phyloP scores from a whole-genome alignment of 1,140 invertebrate genomes.

The Coelopa frigida region DNA sequence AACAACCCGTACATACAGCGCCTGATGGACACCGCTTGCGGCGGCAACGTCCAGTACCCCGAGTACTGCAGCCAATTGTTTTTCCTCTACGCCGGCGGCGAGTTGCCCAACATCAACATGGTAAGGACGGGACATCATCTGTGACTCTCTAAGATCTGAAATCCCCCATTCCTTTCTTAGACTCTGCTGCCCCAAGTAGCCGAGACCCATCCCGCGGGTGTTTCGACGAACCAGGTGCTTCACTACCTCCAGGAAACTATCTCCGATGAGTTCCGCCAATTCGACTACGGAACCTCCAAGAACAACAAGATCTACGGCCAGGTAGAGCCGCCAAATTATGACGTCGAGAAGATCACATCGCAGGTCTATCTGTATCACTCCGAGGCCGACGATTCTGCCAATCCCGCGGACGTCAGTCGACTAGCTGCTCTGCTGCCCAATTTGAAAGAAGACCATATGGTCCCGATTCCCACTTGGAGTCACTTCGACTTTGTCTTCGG shows the following conservation, averaged over 20 bases:
- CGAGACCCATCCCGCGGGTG: no score
- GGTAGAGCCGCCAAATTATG: conserved; percentile 63
- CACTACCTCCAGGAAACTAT: conserved; percentile 29
- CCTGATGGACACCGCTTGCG: conserved; percentile 43
- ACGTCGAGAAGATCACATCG: no score
- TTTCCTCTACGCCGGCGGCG: no score
- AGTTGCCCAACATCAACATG: no score
- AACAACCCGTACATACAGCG: conserved; percentile 22
- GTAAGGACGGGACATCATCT: no score
- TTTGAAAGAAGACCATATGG: conserved; percentile 40
- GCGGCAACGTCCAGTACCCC: no score
- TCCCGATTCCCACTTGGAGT: conserved; percentile 45
- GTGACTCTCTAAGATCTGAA: no score
- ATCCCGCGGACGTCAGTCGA: conserved; percentile 46
- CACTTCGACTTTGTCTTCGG: no score
- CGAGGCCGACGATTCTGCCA: conserved; percentile 58
- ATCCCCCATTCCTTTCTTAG: no score
- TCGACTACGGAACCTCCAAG: conserved; percentile 20
- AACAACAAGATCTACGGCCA: conserved; percentile 55
- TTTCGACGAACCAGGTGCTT: conserved; percentile 13
- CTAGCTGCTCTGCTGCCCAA: conserved; percentile 45
- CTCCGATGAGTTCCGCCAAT: conserved; percentile 24
- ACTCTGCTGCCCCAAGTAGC: no score
- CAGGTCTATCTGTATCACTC: no score
- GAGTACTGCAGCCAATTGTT: no score